A percentile compares a stretch with the other conserved stretches of the same genome.
Evolutionary conservation across 2,113 vertebrate species (phyloP).

Genomic region (Paradisaea rubra): DNA sequence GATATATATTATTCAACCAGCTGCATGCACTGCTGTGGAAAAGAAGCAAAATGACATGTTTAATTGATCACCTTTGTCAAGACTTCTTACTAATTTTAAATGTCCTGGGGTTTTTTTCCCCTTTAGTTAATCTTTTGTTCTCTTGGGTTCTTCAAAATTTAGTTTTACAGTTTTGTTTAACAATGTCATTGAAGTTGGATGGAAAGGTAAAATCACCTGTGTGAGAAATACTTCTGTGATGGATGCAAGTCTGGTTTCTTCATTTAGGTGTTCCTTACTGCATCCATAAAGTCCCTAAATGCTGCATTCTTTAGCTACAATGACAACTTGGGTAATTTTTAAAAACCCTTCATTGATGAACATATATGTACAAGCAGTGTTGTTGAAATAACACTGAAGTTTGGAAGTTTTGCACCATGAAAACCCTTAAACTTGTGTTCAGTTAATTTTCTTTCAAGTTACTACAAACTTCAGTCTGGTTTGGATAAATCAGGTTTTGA

Average conservation of each 20-base stretch:
- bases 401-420: background rate
- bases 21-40: conserved; percentile 40
- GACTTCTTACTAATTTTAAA: background rate
- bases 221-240: conserved; percentile 12
- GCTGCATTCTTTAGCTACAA: conserved; percentile 54
- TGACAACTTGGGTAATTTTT: conserved; percentile 23
- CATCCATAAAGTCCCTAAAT: conserved; percentile 45
- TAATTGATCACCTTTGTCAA: background rate
- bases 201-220: background rate
- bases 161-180: conserved; percentile 42
- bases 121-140: conserved; percentile 22
- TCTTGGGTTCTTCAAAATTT: conserved; percentile 15
- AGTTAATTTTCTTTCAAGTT: background rate
- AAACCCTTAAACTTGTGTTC: conserved; percentile 5
- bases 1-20: conserved; percentile 17
- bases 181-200: conserved; percentile 23
- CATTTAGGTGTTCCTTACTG: conserved; percentile 4
- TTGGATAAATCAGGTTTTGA: conserved; percentile 54
- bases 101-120: background rate
- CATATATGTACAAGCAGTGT: background rate
- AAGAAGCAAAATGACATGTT: conserved; percentile 11
- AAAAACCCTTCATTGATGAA: background rate
- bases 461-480: conserved; percentile 38
- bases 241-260: conserved; percentile 14
- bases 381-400: conserved; percentile 17